These are phyloP conservation scores for Neoaliturus tenellus DNA, from an alignment of 2,888 invertebrate species.

Conservation along the genomic window DNA sequence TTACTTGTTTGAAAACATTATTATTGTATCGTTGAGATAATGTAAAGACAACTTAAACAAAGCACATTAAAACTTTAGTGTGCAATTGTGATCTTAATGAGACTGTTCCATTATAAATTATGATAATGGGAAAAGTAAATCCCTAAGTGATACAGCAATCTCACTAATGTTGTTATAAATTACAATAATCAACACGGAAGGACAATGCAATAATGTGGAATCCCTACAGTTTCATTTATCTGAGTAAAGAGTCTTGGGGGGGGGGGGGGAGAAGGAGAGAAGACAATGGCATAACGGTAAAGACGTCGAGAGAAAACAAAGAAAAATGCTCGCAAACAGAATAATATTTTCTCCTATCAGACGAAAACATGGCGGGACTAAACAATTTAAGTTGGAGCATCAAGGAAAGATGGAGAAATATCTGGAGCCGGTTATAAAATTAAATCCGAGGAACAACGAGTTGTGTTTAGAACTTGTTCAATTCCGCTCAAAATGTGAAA, in stretches of 20 bases:
- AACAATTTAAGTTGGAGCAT: constrained; percentile 50
- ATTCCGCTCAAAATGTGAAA: constrained; percentile 47
- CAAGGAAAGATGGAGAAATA: constrained; percentile 39
- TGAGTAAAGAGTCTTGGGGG: constrained; percentile 2
- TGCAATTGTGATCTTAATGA: too few relatives aligned
- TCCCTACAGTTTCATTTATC: constrained; percentile 16
- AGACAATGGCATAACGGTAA: constrained; percentile 37
- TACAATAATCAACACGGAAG: constrained; percentile 32
- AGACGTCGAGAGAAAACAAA: constrained; percentile 39
- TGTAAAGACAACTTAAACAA: too few relatives aligned
- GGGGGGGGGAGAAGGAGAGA: constrained; percentile 18
- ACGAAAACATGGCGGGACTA: constrained; percentile 48
- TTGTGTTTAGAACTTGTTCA: constrained; percentile 49
- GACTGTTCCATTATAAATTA: not conserved
- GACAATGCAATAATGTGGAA: constrained; percentile 34
- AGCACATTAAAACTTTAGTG: too few relatives aligned
- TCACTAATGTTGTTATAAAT: constrained; percentile 7
- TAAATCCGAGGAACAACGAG: constrained; percentile 46
- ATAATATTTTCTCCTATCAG: constrained; percentile 47
- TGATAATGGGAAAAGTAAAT: not conserved
- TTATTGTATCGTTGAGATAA: too few relatives aligned
- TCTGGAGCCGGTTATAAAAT: constrained; percentile 48
- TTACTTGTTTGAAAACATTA: too few relatives aligned
- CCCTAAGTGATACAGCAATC: constrained; percentile 8
- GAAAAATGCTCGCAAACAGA: constrained; percentile 46